Evolutionary conservation across 2,113 vertebrate species (phyloP).

Genomic region (Rhagologus leucostigma): DNA sequence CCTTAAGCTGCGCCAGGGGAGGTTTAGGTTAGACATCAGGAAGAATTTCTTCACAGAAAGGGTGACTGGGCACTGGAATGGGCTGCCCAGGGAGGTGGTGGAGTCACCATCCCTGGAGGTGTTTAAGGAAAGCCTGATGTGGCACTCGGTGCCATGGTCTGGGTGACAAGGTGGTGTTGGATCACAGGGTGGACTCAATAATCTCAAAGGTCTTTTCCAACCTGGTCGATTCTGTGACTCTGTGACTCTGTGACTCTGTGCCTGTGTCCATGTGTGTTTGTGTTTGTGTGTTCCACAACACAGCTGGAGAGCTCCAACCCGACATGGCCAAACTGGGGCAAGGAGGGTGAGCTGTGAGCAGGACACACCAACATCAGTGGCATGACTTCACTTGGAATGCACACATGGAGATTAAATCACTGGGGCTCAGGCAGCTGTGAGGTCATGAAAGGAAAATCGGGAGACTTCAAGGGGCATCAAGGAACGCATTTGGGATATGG

Average conservation of each 20-base stretch:
- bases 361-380: neutral
- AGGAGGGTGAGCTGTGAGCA: neutral
- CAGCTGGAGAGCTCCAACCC: neutral
- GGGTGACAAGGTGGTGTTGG: neutral
- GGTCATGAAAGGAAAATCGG: neutral
- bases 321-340: fast-evolving
- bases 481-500: neutral
- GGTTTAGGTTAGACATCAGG: neutral
- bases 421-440: neutral
- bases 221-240: neutral
- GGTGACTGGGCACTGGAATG: neutral
- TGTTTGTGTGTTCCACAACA: neutral
- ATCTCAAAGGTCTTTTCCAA: neutral
- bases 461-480: neutral
- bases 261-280: fast-evolving
- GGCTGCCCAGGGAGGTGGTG: neutral
- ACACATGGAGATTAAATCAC: neutral
- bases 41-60: too few species aligned
- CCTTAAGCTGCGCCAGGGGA: neutral
- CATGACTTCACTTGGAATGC: neutral
- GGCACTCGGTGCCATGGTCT: fast-evolving
- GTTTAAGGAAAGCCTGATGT: neutral
- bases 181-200: neutral
- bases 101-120: fast-evolving
- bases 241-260: neutral